Conservation (phyloP, 2,888 invertebrate species). For the Ormyrus nitidulus region DNA sequence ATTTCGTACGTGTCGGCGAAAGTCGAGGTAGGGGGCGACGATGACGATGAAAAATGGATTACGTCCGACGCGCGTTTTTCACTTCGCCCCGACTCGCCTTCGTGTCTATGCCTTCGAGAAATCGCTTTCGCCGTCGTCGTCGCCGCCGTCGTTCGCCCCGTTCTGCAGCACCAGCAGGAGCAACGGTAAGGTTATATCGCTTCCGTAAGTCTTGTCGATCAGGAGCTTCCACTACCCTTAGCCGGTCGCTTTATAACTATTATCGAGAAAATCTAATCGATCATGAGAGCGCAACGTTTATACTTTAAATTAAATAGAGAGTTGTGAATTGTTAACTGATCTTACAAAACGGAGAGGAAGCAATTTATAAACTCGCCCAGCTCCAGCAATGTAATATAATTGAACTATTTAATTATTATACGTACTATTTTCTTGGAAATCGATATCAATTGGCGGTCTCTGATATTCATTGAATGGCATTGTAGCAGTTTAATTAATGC, state of each 20-base stretch:
- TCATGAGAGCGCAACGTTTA: conserved; percentile 23
- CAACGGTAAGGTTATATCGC: conserved; percentile 26
- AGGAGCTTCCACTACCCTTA: neutral
- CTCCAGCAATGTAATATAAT: too few relatives aligned
- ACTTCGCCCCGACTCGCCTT: conserved; percentile 17
- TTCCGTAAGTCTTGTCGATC: conserved; percentile 47
- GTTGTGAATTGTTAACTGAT: conserved; percentile 21
- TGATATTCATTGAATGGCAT: too few relatives aligned
- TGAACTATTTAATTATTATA: too few relatives aligned
- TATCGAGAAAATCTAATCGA: conserved; percentile 43
- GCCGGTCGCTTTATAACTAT: conserved; percentile 37
- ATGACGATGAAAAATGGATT: conserved; percentile 61
- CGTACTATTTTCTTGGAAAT: too few relatives aligned
- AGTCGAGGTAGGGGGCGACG: neutral
- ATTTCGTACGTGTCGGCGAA: conserved; percentile 22
- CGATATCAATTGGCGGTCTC: too few relatives aligned
- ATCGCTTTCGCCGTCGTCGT: conserved; percentile 32
- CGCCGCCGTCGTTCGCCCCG: neutral
- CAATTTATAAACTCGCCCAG: too few relatives aligned
- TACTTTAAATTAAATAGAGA: conserved; percentile 26
- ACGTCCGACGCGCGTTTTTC: conserved; percentile 56
- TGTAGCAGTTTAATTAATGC: too few relatives aligned
- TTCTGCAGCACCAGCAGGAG: neutral
- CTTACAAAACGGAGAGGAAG: too few relatives aligned
- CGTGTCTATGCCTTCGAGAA: conserved; percentile 35